phyloP scores from a whole-genome alignment of 2,113 vertebrate genomes.

The Suricata suricatta region DNA sequence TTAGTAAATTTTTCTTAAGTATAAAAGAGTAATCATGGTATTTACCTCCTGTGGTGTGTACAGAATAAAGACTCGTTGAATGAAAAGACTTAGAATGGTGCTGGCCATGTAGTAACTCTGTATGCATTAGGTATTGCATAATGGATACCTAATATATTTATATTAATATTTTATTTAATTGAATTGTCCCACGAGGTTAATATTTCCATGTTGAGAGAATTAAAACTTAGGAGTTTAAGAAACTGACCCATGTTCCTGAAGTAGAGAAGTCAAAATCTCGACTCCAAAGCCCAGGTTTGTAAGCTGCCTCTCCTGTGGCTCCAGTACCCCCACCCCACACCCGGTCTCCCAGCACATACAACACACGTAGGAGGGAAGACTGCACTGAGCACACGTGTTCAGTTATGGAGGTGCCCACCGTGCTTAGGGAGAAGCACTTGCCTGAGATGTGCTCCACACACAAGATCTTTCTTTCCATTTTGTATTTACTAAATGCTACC shows the following conservation, averaged over 20 bases:
- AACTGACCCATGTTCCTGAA: background rate
- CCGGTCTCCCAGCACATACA: rapidly evolving
- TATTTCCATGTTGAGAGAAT: background rate
- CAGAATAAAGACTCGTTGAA: background rate
- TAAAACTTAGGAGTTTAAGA: background rate
- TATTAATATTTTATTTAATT: background rate
- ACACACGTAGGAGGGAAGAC: rapidly evolving
- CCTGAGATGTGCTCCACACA: background rate
- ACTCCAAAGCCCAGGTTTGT: background rate
- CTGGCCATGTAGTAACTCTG: background rate
- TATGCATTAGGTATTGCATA: background rate
- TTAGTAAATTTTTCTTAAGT: background rate
- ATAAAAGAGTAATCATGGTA: background rate
- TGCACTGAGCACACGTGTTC: too few relatives aligned
- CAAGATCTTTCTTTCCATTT: background rate
- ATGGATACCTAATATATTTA: background rate
- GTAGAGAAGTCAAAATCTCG: background rate
- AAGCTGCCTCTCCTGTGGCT: background rate
- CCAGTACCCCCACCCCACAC: rapidly evolving
- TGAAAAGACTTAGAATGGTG: background rate
- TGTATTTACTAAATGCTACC: background rate
- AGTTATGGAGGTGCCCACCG: too few relatives aligned
- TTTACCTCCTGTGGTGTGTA: background rate
- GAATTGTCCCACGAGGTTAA: background rate
- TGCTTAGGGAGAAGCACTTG: background rate